A percentile compares a stretch with the other conserved stretches of the same genome.
These are phyloP conservation scores for Noctua pronuba DNA, from an alignment of 2,888 invertebrate species.

Conservation along the genomic window DNA sequence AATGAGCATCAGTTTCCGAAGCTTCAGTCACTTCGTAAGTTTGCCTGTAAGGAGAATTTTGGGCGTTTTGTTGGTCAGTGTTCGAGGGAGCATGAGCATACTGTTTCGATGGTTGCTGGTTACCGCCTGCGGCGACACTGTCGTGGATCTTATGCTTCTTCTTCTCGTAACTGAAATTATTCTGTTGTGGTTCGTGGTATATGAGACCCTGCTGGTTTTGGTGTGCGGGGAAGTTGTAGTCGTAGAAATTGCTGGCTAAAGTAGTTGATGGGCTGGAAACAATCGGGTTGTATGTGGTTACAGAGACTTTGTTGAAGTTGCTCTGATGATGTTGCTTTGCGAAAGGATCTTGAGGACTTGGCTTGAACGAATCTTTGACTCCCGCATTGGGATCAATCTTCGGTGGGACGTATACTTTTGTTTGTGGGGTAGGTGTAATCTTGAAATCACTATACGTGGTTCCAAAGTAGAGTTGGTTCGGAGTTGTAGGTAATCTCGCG, in stretches of 20 bases:
- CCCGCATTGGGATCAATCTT: constrained; percentile 84
- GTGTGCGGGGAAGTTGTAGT: constrained; percentile 78
- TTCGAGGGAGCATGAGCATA: constrained; percentile 77
- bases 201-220: constrained; percentile 81
- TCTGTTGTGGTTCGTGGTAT: constrained; percentile 78
- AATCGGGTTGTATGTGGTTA: constrained; percentile 85
- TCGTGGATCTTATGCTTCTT: constrained; percentile 83
- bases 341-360: constrained; percentile 88
- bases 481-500: constrained; percentile 79
- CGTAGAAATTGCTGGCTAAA: constrained; percentile 76
- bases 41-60: constrained; percentile 73
- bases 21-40: constrained; percentile 88
- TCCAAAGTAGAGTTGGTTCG: constrained; percentile 82
- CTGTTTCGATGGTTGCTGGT: constrained; percentile 81
- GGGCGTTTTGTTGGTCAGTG: constrained; percentile 70
- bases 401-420: constrained; percentile 79
- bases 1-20: constrained; percentile 79
- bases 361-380: constrained; percentile 81
- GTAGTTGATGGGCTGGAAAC: constrained; percentile 77
- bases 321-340: constrained; percentile 80
- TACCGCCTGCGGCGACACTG: constrained; percentile 80
- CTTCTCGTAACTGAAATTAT: constrained; percentile 77
- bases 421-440: constrained; percentile 86
- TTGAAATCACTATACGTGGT: constrained; percentile 83
- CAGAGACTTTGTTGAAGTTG: constrained; percentile 79